A percentile compares a stretch with the other conserved stretches of the same genome.
phyloP scores from a whole-genome alignment of 53 echinoderm and acorn worm species.

The Stichopus horrens region DNA sequence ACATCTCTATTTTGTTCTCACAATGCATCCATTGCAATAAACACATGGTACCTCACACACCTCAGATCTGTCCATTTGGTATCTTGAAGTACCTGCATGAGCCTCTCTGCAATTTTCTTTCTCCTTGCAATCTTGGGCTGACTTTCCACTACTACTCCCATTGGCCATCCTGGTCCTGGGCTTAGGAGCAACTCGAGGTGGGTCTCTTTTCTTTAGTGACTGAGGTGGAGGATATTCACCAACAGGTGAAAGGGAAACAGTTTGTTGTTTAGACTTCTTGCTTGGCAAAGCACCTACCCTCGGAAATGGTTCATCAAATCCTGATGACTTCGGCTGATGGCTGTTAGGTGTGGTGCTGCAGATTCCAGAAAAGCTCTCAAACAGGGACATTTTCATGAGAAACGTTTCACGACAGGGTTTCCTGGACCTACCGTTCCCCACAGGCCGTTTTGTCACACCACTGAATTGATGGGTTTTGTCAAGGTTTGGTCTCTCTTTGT shows the following conservation, averaged over 20 bases:
- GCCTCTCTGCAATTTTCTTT: neutral
- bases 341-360: neutral
- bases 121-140: neutral
- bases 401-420: conserved; percentile 35
- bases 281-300: neutral
- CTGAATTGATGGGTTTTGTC: neutral
- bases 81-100: neutral
- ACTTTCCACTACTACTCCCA: neutral
- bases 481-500: neutral
- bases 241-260: conserved; percentile 1
- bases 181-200: conserved; percentile 17
- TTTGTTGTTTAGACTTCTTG: neutral
- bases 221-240: neutral
- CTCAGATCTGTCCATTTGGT: neutral
- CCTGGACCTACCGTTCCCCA: neutral
- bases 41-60: conserved; percentile 3
- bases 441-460: neutral
- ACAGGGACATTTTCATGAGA: conserved; percentile 12
- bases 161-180: neutral
- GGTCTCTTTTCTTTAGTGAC: neutral
- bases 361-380: conserved; percentile 16
- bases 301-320: conserved; percentile 5
- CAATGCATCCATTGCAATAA: neutral
- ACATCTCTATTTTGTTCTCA: no score
- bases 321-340: neutral